A percentile compares a stretch with the other conserved stretches of the same genome.
phyloP scores from a whole-genome alignment of 2,888 invertebrate species.

The Tinea pellionella region DNA sequence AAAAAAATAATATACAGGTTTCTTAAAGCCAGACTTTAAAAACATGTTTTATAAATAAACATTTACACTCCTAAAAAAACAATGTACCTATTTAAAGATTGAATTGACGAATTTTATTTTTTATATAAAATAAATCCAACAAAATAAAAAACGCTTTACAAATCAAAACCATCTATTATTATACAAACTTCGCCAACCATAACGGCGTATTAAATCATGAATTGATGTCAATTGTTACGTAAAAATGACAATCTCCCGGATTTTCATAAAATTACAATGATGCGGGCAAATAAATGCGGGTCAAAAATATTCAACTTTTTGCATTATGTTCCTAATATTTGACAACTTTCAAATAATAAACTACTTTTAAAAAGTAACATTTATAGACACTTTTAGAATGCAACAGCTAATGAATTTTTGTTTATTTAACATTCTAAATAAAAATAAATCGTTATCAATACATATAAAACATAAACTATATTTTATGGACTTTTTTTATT shows the following conservation, averaged over 20 bases:
- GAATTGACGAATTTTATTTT: too few relatives aligned
- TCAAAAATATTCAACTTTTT: neutral
- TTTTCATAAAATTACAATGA: neutral
- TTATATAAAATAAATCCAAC: too few relatives aligned
- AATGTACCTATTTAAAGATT: too few relatives aligned
- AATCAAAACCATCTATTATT: neutral
- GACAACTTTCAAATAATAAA: neutral
- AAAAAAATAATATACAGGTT: too few relatives aligned
- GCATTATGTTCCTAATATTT: neutral
- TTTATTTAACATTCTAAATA: too few relatives aligned
- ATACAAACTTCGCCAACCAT: neutral
- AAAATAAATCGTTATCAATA: too few relatives aligned
- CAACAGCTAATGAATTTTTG: neutral
- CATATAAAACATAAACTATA: too few relatives aligned
- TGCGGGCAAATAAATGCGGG: neutral
- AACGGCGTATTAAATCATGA: neutral
- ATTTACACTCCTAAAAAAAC: too few relatives aligned
- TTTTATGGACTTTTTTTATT: too few relatives aligned
- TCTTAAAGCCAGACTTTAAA: too few relatives aligned
- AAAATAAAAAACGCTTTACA: too few relatives aligned
- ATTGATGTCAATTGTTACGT: conserved; percentile 1
- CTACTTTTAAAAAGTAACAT: neutral
- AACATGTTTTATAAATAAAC: too few relatives aligned
- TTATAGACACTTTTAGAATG: neutral
- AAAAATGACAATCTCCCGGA: neutral